These are phyloP conservation scores for Alauda arvensis DNA, from an alignment of 2,797 vertebrate species.

Conservation along the genomic window DNA sequence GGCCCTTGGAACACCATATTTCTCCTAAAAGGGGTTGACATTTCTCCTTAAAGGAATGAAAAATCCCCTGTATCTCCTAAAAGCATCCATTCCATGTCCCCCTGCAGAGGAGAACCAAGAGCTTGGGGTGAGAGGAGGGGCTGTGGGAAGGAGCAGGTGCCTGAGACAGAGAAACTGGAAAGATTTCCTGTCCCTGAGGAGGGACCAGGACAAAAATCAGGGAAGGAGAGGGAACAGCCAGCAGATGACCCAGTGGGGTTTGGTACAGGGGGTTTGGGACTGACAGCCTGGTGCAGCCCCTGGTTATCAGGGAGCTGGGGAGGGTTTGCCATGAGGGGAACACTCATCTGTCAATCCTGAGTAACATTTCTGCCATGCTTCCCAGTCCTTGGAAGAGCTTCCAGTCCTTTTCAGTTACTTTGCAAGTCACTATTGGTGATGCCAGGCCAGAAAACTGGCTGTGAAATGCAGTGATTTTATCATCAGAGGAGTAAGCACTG, in stretches of 20 bases:
- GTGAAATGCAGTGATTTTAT: not conserved
- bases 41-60: not conserved
- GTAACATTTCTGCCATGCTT: fast-evolving
- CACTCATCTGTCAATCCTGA: not conserved
- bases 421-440: not conserved
- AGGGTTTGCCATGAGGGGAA: not conserved
- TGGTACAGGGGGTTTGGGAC: not conserved
- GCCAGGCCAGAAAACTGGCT: not conserved
- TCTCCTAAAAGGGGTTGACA: not conserved
- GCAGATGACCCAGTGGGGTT: fast-evolving
- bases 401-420: not conserved
- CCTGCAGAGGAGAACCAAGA: not conserved
- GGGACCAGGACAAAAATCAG: not conserved
- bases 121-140: not conserved
- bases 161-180: not conserved
- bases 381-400: not conserved
- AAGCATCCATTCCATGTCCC: fast-evolving
- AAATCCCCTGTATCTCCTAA: not conserved
- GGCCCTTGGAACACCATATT: not conserved
- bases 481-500: not conserved
- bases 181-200: fast-evolving
- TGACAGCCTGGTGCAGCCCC: not conserved
- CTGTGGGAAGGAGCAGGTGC: not conserved
- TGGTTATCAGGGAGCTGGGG: not conserved
- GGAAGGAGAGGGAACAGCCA: not conserved